Base-by-base conservation (phyloP, 2,113 vertebrate genomes). In the Prunella himalayana region DNA sequence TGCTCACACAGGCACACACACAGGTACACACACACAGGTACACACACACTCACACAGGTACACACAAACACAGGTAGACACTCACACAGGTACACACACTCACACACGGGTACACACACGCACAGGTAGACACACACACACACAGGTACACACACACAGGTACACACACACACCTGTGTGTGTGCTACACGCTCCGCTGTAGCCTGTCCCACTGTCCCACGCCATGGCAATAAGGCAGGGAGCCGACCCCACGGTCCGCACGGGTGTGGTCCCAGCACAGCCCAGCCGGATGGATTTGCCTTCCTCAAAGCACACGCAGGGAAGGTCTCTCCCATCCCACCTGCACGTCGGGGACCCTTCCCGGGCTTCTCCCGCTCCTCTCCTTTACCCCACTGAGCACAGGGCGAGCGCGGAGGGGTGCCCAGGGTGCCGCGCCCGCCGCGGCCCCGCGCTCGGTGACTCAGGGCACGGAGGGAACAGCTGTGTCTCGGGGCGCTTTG, bases 211-310 rank as follows among this genome's bases (percentile, higher is more conserved):
- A 0, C 2, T 11, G 3, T 3, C 44, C 9, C 15, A 5, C 19
- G 30, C 75, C 25, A 2, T 1, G 8, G 44, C 37, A 59, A 27
- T 8, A 3, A 31, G 30, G 56, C 66, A 30, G 5, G 3, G 3
- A 60, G 10, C 42, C 0, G 0, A 42, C 15, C 22, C 64, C 9
- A 0, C 0, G 1, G 4, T 6, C 44, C 37, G 1, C 21, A 1
- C 35, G 1, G 1, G 1, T 3, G 25, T 2, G 70, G 14, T 50
- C 42, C 73, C 64, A 71, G 54, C 78, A 5, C 3, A 1, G 31
- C n/a, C 13, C 70, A 27, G 2, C 19, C 8, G 8, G 8, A 2
- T 2, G 31, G 18, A 17, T 65, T 68, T 31, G 31, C 33, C 50
- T 25, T 42, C 25, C 63, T 21, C 35, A 27, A 13, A 69, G 44